Base-by-base conservation (phyloP, 2,113 vertebrate genomes). In the Calidris pygmaea region DNA sequence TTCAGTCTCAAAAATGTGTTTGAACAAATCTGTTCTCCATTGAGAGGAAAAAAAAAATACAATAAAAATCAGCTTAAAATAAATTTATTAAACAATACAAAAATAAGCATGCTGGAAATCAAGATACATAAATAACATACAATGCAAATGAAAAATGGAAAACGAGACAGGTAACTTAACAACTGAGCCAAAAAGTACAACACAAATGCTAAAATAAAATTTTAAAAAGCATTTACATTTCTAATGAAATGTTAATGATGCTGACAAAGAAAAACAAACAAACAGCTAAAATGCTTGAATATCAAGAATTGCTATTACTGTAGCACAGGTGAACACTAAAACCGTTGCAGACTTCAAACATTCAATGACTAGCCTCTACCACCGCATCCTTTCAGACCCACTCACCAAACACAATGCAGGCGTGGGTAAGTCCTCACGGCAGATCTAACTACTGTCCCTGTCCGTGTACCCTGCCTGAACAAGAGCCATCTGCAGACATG, bases 61-160 rank as follows among this genome's bases (percentile, higher is more conserved):
- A 98, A 97, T 98, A 97, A 98, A 96, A 97, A 98, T 97, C 95
- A 96, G 98, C 97, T 98, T 98, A 98, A 98, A 98, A 98, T 98
- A 98, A 97, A 98, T 98, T 98, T 98, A 98, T 98, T 98, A 95
- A 97, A 98, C 97, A 97, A 98, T 98, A 98, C 98, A 98, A 98
- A 98, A 98, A 96, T 93, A 97, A 89, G 97, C 97, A 98, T 96
- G 98, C 96, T 96, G 79, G 93, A 97, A 98, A 98, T 98, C 68
- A 73, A 97, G 95, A 92, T 98, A 98, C 98, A 98, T 98, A 98
- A 98, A 98, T 98, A 98, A 98, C 98, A 98, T 98, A 98, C 97
- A 98, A 98, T 97, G 97, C 95, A 98, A 98, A 98, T 95, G 90
- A 97, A 98, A 98, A 97, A 97, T 88, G 97, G 95, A 96, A 97